Evolutionary conservation across 1,140 invertebrate genomes (phyloP).

Genomic region (Drosophila melanica): DNA sequence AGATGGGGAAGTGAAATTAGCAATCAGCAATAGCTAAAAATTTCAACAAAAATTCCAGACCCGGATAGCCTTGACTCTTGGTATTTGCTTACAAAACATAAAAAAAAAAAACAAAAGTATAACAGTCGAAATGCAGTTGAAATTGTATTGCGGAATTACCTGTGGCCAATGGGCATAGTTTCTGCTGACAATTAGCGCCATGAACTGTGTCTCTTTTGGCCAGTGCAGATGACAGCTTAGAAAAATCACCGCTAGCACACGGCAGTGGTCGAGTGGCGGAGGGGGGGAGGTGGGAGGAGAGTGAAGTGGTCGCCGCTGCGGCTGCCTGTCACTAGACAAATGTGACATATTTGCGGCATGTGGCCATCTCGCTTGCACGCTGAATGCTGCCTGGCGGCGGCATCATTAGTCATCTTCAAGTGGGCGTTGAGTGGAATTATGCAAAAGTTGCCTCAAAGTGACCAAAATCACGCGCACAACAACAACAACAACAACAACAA

Average conservation of each 20-base stretch:
- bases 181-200: constrained; percentile 69
- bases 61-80: too few species aligned
- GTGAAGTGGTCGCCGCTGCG: constrained; percentile 50
- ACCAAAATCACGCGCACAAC: constrained; percentile 55
- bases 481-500: constrained; percentile 24
- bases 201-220: constrained; percentile 50
- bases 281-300: neutral
- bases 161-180: constrained; percentile 40
- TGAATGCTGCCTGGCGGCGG: neutral
- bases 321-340: constrained; percentile 64
- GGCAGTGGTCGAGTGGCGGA: too few species aligned
- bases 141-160: constrained; percentile 10
- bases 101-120: too few species aligned
- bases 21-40: too few species aligned
- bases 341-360: constrained; percentile 71
- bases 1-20: too few species aligned
- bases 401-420: constrained; percentile 81
- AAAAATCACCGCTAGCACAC: constrained; percentile 64
- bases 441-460: constrained; percentile 58
- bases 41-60: too few species aligned
- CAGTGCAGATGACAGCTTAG: constrained; percentile 77
- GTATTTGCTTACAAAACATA: too few species aligned
- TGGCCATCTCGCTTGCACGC: constrained; percentile 23
- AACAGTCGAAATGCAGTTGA: neutral
- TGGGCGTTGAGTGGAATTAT: constrained; percentile 80